phyloP scores from a whole-genome alignment of 1,140 invertebrate species.

The Drosophila littoralis region DNA sequence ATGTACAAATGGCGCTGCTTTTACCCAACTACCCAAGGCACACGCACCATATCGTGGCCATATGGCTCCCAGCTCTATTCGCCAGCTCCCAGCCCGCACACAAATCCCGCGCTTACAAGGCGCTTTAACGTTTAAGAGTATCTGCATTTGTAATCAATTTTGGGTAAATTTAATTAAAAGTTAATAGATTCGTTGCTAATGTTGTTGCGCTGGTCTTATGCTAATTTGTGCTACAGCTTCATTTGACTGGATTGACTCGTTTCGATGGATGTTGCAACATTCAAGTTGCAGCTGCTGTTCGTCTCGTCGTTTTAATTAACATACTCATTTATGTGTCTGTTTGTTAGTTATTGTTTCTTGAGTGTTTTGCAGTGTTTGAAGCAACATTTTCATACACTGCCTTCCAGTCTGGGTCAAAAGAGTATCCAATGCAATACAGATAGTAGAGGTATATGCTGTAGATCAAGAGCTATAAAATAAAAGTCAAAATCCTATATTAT shows the following conservation, averaged over 20 bases:
- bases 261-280: slow-evolving; percentile 62
- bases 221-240: slow-evolving; percentile 52
- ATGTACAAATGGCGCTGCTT: slow-evolving; percentile 51
- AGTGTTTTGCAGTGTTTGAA: slow-evolving; percentile 33
- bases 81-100: slow-evolving; percentile 6
- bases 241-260: slow-evolving; percentile 30
- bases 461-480: not conserved
- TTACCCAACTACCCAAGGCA: slow-evolving; percentile 13
- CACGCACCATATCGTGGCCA: slow-evolving; percentile 6
- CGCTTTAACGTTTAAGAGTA: slow-evolving; percentile 2
- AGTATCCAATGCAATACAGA: not conserved
- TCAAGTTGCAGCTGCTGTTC: slow-evolving; percentile 35
- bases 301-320: slow-evolving; percentile 64
- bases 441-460: too few species aligned
- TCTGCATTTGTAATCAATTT: slow-evolving; percentile 29
- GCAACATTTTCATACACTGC: slow-evolving; percentile 34
- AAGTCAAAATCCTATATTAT: not conserved
- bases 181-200: slow-evolving; percentile 62
- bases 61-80: slow-evolving; percentile 20
- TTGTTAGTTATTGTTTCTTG: slow-evolving; percentile 19
- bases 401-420: slow-evolving; percentile 15
- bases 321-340: slow-evolving; percentile 30
- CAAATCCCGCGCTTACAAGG: slow-evolving; percentile 27
- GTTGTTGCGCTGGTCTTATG: slow-evolving; percentile 39
- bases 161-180: slow-evolving; percentile 54